A percentile compares a stretch with the other conserved stretches of the same genome.
Evolutionary conservation across 2,888 invertebrate species (phyloP).

Genomic region (Limenitis camilla): DNA sequence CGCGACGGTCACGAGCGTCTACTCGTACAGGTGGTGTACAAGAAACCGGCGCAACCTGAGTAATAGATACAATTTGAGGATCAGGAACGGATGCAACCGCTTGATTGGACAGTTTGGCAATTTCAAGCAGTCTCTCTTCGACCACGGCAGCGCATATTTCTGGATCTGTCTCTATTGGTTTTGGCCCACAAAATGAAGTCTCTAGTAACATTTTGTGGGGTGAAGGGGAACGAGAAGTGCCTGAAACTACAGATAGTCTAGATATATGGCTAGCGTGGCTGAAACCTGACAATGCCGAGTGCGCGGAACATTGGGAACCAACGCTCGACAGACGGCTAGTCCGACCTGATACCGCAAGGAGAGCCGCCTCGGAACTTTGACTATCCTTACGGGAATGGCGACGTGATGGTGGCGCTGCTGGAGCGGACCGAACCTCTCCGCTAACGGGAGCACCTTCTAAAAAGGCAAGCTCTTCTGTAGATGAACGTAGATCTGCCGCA

Average conservation of each 20-base stretch:
- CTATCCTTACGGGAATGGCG: constrained; percentile 80
- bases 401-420: constrained; percentile 41
- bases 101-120: constrained; percentile 41
- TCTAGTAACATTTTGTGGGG: constrained; percentile 93
- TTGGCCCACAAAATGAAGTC: constrained; percentile 92
- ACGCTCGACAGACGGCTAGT: constrained; percentile 88
- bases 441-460: constrained; percentile 73
- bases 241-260: constrained; percentile 67
- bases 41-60: neutral
- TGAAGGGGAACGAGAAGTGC: constrained; percentile 83
- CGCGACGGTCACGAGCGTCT: constrained; percentile 50
- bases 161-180: constrained; percentile 77
- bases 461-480: constrained; percentile 90
- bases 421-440: constrained; percentile 59
- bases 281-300: constrained; percentile 59
- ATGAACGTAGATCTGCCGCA: constrained; percentile 87
- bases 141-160: constrained; percentile 65
- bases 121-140: constrained; percentile 59
- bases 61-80: neutral
- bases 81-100: constrained; percentile 9
- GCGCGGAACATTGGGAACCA: constrained; percentile 84
- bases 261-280: constrained; percentile 48
- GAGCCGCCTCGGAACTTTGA: constrained; percentile 84
- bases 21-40: constrained; percentile 25
- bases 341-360: constrained; percentile 84